phyloP scores from a whole-genome alignment of 2,113 vertebrate species.

The Ploceus nigricollis region DNA sequence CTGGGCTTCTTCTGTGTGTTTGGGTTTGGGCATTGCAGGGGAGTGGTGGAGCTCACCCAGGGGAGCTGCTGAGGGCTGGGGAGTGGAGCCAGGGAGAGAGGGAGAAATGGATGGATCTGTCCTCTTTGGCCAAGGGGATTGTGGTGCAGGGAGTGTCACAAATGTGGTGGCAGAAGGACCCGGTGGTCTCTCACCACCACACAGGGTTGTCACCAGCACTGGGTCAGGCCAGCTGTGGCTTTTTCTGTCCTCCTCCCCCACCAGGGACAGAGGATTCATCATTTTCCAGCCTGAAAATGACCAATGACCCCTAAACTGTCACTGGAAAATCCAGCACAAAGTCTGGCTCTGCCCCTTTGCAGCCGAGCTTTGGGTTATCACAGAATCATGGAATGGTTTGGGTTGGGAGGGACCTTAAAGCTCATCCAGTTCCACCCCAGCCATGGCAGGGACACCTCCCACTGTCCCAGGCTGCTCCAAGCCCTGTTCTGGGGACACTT shows the following conservation, averaged over 20 bases:
- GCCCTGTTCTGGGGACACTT: background rate
- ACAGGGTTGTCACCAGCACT: background rate
- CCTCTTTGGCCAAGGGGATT: background rate
- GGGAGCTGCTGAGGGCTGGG: background rate
- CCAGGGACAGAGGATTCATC: background rate
- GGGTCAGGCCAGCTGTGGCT: background rate
- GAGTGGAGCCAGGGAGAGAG: background rate
- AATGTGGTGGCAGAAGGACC: background rate
- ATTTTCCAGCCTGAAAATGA: background rate
- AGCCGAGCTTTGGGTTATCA: background rate
- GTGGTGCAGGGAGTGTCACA: background rate
- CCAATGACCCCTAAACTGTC: rapidly evolving
- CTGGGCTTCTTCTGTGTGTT: background rate
- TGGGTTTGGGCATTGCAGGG: background rate
- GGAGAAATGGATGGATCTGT: background rate
- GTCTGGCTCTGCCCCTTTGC: background rate
- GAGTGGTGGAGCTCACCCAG: background rate
- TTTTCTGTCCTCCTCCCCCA: background rate
- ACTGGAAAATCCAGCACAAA: background rate
- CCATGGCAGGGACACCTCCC: background rate
- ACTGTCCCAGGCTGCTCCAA: background rate
- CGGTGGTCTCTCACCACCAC: background rate
- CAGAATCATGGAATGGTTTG: rapidly evolving
- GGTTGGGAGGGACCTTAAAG: background rate
- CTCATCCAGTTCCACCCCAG: background rate